Base-by-base conservation (phyloP, 92 coral and sea anemone genomes). In the Zoanthus sansibaricus region DNA sequence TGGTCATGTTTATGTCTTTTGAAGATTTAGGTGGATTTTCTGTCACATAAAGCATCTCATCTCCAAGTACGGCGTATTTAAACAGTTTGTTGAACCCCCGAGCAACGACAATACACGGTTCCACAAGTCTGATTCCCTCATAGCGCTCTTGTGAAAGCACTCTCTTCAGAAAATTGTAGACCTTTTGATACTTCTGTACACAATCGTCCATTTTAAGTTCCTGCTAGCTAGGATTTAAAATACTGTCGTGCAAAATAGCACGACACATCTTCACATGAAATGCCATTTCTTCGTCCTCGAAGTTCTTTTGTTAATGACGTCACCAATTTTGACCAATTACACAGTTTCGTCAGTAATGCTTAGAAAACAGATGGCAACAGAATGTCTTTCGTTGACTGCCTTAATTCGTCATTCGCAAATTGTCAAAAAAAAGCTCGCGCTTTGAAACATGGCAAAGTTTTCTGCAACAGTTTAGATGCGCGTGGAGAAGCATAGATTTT, bases 81-180 rank as follows among this genome's bases (percentile, higher is more conserved):
- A 97, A 97, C 16, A 89, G 84, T 87, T 92, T 95, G 93, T 97
- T 97, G 72, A 93, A 97, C 1, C 94, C 97, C 59, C 88, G 91
- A 6, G 98, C 92, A 17, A 97, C 97, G 1, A 93, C 91, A 15
- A 97, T 96, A 72, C 99, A 97, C 6, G 98, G 99, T 48, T 97
- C 99, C 75, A 97, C 95, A 9, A 94, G 95, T 20, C 96, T 96
- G 52, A 97, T 89, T 17, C 98, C 95, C 45, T 92, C 94, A 73
- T 97, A 95, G 10, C 96, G 94, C 13, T 92, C 96, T 72, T 93
- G 95, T 0, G 97, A 73, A 56, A 97, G 89, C 33, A 83, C 80
- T 21, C 99, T 96, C 94, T 93, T 97, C 82, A 97, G 88, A 83
- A 93, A 97, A 83, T 92, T 95, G 89, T 95, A 96, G 37, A 97